These are phyloP conservation scores for Falco columbarius DNA, from an alignment of 2,797 vertebrate genomes.

Conservation along the genomic window DNA sequence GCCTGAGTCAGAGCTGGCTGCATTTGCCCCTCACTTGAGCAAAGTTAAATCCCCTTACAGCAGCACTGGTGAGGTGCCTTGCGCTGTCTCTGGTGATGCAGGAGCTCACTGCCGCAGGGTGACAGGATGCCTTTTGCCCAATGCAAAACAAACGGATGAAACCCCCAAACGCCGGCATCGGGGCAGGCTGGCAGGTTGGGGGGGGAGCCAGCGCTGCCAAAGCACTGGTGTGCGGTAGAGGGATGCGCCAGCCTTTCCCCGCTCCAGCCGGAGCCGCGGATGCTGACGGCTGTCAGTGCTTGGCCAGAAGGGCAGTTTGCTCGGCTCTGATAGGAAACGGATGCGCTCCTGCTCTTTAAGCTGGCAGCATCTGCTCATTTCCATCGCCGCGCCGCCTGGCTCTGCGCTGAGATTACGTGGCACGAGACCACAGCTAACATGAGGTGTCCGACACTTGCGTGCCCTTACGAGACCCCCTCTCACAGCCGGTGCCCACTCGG, in stretches of 20 bases:
- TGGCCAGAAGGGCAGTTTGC: background rate
- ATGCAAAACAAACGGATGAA: fast-evolving
- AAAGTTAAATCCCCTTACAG: background rate
- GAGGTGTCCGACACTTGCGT: background rate
- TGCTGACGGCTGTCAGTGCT: background rate
- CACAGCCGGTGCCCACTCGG: fast-evolving
- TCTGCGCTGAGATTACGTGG: background rate
- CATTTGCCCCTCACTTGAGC: fast-evolving
- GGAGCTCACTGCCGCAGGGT: background rate
- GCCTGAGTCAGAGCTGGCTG: fast-evolving
- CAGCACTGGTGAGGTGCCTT: background rate
- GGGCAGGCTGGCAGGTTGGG: background rate
- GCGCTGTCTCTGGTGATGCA: fast-evolving
- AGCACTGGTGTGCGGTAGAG: fast-evolving
- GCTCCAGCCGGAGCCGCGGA: background rate
- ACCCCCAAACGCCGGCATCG: fast-evolving
- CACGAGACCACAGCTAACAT: background rate
- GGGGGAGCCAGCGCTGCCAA: background rate
- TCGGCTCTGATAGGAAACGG: background rate
- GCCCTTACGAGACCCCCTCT: background rate
- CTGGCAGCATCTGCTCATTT: background rate
- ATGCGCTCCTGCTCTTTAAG: background rate
- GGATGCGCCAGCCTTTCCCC: background rate
- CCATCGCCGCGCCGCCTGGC: background rate
- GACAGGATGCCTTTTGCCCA: fast-evolving